phyloP scores from a whole-genome alignment of 1,140 invertebrate genomes.

The Danaus plexippus region DNA sequence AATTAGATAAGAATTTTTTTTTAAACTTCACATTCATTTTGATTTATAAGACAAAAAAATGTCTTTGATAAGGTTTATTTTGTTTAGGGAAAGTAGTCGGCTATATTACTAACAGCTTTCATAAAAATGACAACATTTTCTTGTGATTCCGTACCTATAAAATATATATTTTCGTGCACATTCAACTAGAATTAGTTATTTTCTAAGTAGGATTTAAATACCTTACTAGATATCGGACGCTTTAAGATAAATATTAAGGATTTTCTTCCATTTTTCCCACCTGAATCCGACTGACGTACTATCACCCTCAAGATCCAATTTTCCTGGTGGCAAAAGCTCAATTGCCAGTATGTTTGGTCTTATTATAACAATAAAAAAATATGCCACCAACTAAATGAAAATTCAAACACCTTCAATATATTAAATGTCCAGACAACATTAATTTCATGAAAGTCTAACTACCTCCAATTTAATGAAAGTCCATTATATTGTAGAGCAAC shows the following conservation, averaged over 20 bases:
- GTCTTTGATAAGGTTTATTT: constrained; percentile 10
- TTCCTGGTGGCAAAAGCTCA: constrained; percentile 10
- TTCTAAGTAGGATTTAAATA: constrained; percentile 10
- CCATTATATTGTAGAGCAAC: too few species aligned
- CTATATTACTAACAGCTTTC: constrained; percentile 22
- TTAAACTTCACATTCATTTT: constrained; percentile 24
- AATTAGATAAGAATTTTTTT: constrained; percentile 23
- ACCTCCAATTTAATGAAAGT: too few species aligned
- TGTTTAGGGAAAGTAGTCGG: constrained; percentile 28
- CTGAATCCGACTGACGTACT: constrained; percentile 3
- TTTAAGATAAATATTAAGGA: constrained; percentile 14
- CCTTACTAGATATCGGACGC: constrained; percentile 7
- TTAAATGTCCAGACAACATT: too few species aligned
- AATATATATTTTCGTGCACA: too few species aligned
- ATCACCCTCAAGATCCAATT: constrained; percentile 16
- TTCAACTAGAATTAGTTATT: constrained; percentile 23
- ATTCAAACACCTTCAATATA: too few species aligned
- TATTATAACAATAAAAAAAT: too few species aligned
- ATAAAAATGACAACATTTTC: constrained; percentile 26
- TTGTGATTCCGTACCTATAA: too few species aligned
- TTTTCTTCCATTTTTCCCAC: constrained; percentile 19
- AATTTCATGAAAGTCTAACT: too few species aligned
- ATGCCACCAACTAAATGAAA: too few species aligned
- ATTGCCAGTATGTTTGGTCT: not conserved
- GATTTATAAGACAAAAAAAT: constrained; percentile 11